Conservation (phyloP, 2,113 vertebrate species). For the Electrona antarctica region DNA sequence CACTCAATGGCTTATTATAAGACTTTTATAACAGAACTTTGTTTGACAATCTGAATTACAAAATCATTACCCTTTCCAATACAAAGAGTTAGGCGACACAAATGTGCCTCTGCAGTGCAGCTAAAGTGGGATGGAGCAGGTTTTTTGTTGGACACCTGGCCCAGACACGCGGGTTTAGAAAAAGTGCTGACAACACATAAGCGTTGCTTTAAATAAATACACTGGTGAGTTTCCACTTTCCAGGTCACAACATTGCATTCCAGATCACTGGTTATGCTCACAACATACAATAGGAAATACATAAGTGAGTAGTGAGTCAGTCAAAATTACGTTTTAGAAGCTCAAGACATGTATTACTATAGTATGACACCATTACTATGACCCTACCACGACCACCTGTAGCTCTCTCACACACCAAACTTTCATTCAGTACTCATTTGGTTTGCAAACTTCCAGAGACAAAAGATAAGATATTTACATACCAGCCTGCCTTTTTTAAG, state of each 20-base stretch:
- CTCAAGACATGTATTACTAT: constrained; percentile 22
- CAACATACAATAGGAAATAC: no score
- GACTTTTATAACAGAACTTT: neutral
- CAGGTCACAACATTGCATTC: neutral
- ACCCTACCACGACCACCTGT: constrained; percentile 42
- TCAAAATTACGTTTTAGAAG: neutral
- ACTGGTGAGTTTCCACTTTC: neutral
- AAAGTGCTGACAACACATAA: neutral
- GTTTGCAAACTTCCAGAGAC: constrained; percentile 63
- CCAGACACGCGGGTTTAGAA: neutral
- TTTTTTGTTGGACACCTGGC: neutral
- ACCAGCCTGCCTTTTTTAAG: constrained; percentile 48
- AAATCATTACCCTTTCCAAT: neutral
- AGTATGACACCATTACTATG: constrained; percentile 23
- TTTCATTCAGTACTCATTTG: constrained; percentile 59
- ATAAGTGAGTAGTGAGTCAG: neutral
- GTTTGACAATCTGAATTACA: no score
- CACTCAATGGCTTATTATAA: neutral
- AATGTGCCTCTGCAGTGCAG: constrained; percentile 22
- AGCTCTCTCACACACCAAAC: constrained; percentile 15
- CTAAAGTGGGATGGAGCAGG: constrained; percentile 4
- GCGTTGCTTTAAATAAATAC: neutral
- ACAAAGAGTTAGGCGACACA: neutral
- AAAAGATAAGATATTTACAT: constrained; percentile 69
- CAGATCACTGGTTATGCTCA: neutral